Percentiles rank a stretch among this genome's conserved stretches.
Conservation (phyloP, 2,888 invertebrate genomes). For the Hirtodrosophila trivittata region DNA sequence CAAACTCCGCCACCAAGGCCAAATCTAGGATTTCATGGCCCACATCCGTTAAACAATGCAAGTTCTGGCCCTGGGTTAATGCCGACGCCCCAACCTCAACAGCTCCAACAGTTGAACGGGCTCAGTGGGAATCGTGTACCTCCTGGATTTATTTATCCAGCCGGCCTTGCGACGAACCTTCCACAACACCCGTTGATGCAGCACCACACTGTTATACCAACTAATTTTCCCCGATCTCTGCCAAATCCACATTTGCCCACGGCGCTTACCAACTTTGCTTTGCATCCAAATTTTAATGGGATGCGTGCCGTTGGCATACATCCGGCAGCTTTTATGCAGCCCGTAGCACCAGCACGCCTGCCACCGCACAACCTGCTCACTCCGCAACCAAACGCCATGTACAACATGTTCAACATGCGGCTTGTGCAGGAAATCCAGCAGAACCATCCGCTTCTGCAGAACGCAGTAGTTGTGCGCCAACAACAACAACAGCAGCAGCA, state of each 20-base stretch:
- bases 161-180: slow-evolving; percentile 69
- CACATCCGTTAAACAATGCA: slow-evolving; percentile 44
- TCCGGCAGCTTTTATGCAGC: slow-evolving; percentile 70
- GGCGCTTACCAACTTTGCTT: slow-evolving; percentile 84
- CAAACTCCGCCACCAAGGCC: slow-evolving; percentile 71
- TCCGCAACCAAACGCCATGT: slow-evolving; percentile 74
- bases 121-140: slow-evolving; percentile 77
- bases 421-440: slow-evolving; percentile 84
- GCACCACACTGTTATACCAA: slow-evolving; percentile 62
- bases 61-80: slow-evolving; percentile 51
- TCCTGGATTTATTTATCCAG: slow-evolving; percentile 80
- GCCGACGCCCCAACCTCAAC: slow-evolving; percentile 61
- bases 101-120: slow-evolving; percentile 53
- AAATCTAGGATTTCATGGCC: slow-evolving; percentile 63
- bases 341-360: slow-evolving; percentile 81
- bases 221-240: slow-evolving; percentile 79
- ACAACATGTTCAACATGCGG: slow-evolving; percentile 83
- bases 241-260: slow-evolving; percentile 82
- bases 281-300: slow-evolving; percentile 83
- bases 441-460: slow-evolving; percentile 83
- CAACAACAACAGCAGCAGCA: slow-evolving; percentile 57
- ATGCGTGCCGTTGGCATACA: slow-evolving; percentile 82
- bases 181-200: slow-evolving; percentile 78
- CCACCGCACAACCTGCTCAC: slow-evolving; percentile 77
- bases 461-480: slow-evolving; percentile 66